A percentile compares a stretch with the other conserved stretches of the same genome.
Conservation (phyloP, 2,113 vertebrate species). For the Cololabis saira region DNA sequence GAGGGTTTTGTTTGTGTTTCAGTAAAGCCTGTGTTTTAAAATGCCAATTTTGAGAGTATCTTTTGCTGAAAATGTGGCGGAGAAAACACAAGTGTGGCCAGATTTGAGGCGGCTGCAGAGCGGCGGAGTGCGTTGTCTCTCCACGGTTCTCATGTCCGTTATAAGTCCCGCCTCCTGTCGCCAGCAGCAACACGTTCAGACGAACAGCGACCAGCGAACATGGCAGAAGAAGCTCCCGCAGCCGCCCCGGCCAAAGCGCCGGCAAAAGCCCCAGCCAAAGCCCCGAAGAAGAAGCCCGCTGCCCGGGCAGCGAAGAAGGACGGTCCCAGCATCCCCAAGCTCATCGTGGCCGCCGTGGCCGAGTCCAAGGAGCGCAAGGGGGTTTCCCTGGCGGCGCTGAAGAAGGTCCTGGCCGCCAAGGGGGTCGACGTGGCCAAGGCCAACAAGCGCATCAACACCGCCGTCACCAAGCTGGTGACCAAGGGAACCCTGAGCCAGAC, state of each 20-base stretch:
- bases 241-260: constrained; percentile 7
- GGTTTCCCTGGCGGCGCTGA: background rate
- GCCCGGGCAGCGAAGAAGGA: constrained; percentile 6
- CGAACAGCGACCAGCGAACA: background rate
- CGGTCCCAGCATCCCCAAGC: background rate
- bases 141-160: constrained; percentile 18
- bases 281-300: constrained; percentile 32
- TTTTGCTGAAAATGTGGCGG: background rate
- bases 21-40: accelerated
- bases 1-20: background rate
- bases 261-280: constrained; percentile 20
- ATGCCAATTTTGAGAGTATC: background rate
- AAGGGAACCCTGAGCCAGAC: background rate
- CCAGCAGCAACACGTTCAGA: background rate
- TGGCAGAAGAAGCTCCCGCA: constrained; percentile 31
- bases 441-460: constrained; percentile 38
- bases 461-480: constrained; percentile 14
- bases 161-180: constrained; percentile 15
- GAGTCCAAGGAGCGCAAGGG: constrained; percentile 42
- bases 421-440: constrained; percentile 23
- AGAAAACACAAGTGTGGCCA: constrained; percentile 32
- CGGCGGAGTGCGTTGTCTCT: constrained; percentile 6
- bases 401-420: constrained; percentile 18
- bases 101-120: constrained; percentile 2
- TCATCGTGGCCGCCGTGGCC: constrained; percentile 1